Evolutionary conservation across 1,140 invertebrate species (phyloP).

Genomic region (Heliconius hermathena): DNA sequence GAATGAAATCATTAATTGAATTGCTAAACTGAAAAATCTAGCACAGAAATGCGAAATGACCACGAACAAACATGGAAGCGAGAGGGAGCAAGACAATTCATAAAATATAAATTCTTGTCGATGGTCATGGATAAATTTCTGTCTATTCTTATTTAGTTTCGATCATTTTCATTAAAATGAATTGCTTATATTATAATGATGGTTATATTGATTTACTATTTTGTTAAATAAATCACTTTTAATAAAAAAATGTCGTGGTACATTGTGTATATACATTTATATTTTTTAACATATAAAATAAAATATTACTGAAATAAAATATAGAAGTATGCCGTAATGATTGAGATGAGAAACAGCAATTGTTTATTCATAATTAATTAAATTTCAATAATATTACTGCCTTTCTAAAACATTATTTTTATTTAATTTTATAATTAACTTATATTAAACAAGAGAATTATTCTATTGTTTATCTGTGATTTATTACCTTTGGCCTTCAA

Average conservation of each 20-base stretch:
- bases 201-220: background rate
- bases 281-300: background rate
- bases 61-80: slow-evolving; percentile 81
- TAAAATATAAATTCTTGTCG: slow-evolving; percentile 57
- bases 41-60: slow-evolving; percentile 78
- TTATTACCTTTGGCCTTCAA: background rate
- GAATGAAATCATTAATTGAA: slow-evolving; percentile 73
- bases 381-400: background rate
- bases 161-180: background rate
- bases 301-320: background rate
- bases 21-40: slow-evolving; percentile 75
- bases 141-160: background rate
- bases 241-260: background rate
- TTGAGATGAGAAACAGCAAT: background rate
- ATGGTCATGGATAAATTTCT: slow-evolving; percentile 47
- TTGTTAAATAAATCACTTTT: background rate
- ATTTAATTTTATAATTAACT: background rate
- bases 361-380: too few relatives aligned
- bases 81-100: slow-evolving; percentile 75
- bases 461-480: background rate
- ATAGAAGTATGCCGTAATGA: too few relatives aligned
- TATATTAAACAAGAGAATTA: too few relatives aligned
- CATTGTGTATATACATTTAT: background rate
- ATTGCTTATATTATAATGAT: background rate
- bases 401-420: background rate